These are phyloP conservation scores for Nemapogon koenigi DNA, from an alignment of 2,888 invertebrate genomes.

Conservation along the genomic window DNA sequence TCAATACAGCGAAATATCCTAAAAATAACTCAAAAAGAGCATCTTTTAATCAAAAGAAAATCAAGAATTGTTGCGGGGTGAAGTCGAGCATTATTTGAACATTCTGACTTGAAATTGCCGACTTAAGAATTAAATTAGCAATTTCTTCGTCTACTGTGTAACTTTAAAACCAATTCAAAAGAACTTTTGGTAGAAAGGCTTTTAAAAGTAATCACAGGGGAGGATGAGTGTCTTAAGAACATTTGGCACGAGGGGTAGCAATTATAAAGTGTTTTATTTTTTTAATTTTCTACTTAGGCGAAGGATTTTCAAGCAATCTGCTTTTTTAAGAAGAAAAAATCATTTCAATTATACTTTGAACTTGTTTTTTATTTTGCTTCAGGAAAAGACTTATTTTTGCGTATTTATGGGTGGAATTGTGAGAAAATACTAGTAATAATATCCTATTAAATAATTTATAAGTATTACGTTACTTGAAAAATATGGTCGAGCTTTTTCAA, in stretches of 20 bases:
- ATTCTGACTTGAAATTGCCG: constrained; percentile 32
- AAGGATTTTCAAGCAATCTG: no score
- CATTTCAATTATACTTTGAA: no score
- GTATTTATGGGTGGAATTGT: no score
- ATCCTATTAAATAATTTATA: no score
- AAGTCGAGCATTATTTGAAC: constrained; percentile 31
- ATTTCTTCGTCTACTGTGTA: constrained; percentile 23
- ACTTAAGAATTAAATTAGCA: constrained; percentile 44
- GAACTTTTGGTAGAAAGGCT: constrained; percentile 26
- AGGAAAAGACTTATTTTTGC: no score
- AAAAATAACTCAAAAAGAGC: not conserved
- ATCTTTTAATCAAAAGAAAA: constrained; percentile 22
- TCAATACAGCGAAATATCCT: no score
- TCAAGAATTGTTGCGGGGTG: constrained; percentile 23
- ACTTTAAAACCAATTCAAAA: constrained; percentile 5
- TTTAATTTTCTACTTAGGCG: constrained; percentile 41
- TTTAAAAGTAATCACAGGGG: constrained; percentile 56
- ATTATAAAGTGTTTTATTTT: constrained; percentile 47
- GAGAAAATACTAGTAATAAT: no score
- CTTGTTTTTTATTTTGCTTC: no score
- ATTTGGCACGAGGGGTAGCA: constrained; percentile 38
- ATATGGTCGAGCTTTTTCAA: constrained; percentile 30
- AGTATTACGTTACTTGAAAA: no score
- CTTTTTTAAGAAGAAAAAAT: no score
- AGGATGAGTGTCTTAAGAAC: constrained; percentile 30